Evolutionary conservation across 2,888 invertebrate genomes (phyloP), one percentile per base, ranked within the genome.

Genomic region (Andrena bicolor): DNA sequence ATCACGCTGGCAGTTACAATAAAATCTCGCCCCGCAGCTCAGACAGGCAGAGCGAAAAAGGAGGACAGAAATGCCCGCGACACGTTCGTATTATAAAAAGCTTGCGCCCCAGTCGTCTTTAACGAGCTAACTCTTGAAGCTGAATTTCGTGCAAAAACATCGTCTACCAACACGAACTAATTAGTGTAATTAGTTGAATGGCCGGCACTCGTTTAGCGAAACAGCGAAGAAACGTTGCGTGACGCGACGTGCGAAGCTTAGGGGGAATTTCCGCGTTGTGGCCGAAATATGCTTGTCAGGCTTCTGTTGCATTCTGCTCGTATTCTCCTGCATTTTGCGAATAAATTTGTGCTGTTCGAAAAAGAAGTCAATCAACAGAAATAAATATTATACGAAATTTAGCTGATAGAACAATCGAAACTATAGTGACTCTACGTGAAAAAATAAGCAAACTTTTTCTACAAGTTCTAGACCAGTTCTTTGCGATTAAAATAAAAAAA

Each of bases 101-200:
- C 26, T 49, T 60, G 70, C 56, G 16, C 68, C 13, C 48, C 49
- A 51, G 69, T 64, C 65, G 64, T 26, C 79, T 70, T 65, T 75
- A 80, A 76, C 65, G 76, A 76, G 70, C 30, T 48, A 41, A 35
- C 56, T 58, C 76, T 76, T 70, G 60, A 80, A 76, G 28, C 58
- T 53, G 72, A 28, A 69, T 58, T 64, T 49, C 60, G 53, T 35
- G 60, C 56, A 64, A 77, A 76, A 72, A 58, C 72, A 73, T 80
- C 53, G 70, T 82, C 58, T 49, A 66, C 66, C 65, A 53, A 82
- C 78, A 69, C 53, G 73, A 58, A 74, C 70, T 74, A 82, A 82
- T 82, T 82, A 82, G 78, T 58, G 70, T 66, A 78, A 82, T 82
- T 82, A 78, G 78, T 78, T 78, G 61, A 70, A 74, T 70, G 56